Evolutionary conservation across 2,888 invertebrate genomes (phyloP).

Genomic region (Poecilus cupreus): DNA sequence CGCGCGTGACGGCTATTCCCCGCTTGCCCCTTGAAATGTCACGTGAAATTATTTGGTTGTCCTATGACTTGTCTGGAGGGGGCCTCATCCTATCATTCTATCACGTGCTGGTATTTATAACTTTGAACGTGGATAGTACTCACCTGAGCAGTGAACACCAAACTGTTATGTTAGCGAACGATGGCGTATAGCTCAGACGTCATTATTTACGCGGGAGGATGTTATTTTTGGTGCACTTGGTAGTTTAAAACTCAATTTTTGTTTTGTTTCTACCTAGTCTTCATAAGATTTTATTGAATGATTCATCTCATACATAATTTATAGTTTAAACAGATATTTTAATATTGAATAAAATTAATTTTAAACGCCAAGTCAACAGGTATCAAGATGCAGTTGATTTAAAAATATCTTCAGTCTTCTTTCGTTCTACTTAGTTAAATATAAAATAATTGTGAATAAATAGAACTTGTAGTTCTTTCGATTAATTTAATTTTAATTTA

Average conservation of each 20-base stretch:
- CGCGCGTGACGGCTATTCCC: not conserved
- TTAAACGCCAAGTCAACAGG: not conserved
- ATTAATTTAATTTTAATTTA: not conserved
- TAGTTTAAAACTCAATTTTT: conserved; percentile 32
- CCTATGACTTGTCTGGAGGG: conserved; percentile 20
- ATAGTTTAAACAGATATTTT: not conserved
- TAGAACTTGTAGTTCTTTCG: too few relatives aligned
- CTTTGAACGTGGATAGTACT: conserved; percentile 52
- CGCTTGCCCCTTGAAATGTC: conserved; percentile 19
- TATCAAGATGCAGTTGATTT: not conserved
- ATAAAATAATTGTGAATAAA: not conserved
- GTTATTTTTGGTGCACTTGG: conserved; percentile 13
- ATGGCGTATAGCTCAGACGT: conserved; percentile 7
- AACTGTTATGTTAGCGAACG: conserved; percentile 39
- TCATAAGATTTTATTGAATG: not conserved
- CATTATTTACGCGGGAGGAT: conserved; percentile 40
- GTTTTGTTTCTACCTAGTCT: conserved; percentile 2
- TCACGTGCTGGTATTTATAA: conserved; percentile 58
- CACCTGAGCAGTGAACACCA: conserved; percentile 48
- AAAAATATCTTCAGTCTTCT: not conserved
- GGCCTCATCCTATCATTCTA: conserved; percentile 40
- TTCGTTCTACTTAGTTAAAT: not conserved
- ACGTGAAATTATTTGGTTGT: conserved; percentile 57
- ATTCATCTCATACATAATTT: not conserved
- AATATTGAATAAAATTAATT: not conserved